Conservation (phyloP, 2,113 vertebrate genomes). For the Limnothrissa miodon region DNA sequence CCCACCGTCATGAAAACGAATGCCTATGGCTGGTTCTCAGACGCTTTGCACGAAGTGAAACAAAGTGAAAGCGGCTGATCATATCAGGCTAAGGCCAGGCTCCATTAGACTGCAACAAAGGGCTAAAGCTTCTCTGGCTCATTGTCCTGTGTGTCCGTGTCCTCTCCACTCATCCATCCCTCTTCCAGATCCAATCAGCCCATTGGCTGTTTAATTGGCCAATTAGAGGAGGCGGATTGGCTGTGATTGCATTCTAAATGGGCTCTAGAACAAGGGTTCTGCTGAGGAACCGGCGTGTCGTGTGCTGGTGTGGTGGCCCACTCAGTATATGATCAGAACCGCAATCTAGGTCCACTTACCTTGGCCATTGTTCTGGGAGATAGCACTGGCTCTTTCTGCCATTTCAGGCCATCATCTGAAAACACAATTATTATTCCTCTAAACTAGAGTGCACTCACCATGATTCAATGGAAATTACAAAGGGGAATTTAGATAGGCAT, state of each 20-base stretch:
- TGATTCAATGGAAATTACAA: background rate
- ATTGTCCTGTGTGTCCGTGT: background rate
- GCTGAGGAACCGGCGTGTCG: background rate
- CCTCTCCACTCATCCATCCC: background rate
- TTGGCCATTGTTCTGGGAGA: background rate
- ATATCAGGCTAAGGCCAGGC: too few relatives aligned
- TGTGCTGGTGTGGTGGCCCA: background rate
- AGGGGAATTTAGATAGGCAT: background rate
- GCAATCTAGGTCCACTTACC: background rate
- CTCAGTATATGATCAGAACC: background rate
- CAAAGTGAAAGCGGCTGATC: too few relatives aligned
- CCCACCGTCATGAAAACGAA: too few relatives aligned
- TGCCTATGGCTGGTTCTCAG: too few relatives aligned
- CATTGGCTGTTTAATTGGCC: background rate
- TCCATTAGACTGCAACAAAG: too few relatives aligned
- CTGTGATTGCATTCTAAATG: background rate
- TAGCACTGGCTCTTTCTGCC: background rate
- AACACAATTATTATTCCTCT: background rate
- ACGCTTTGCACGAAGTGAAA: too few relatives aligned
- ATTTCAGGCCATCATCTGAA: background rate
- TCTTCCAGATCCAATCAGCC: background rate
- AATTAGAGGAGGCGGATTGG: background rate
- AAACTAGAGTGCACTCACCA: background rate
- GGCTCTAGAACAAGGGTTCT: background rate
- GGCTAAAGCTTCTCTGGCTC: background rate